Conservation (phyloP, 2,888 invertebrate genomes). For the Morinoia aosen region DNA sequence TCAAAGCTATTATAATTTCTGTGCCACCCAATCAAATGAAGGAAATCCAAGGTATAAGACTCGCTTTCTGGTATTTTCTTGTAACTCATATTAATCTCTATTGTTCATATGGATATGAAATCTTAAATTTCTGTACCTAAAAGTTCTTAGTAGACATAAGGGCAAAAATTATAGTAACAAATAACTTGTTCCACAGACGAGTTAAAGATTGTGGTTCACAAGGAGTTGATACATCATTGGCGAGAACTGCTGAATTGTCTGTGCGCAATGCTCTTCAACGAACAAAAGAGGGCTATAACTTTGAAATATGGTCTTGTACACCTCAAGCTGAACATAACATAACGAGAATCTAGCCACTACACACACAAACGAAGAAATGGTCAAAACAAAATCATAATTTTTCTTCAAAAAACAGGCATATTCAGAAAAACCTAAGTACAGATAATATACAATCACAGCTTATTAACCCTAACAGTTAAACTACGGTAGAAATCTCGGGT, state of each 20-base stretch:
- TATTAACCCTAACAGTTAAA: background rate
- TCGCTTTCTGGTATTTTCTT: background rate
- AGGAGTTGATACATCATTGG: background rate
- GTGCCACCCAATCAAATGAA: no score
- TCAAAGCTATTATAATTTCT: no score
- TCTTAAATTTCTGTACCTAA: background rate
- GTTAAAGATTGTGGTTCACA: background rate
- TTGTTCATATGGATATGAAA: background rate
- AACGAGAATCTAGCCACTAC: background rate
- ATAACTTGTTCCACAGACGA: background rate
- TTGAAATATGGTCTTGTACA: no score
- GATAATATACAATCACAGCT: background rate
- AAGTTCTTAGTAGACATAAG: no score
- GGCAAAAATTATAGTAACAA: no score
- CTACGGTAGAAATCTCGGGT: background rate
- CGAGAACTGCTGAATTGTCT: background rate
- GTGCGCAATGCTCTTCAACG: no score
- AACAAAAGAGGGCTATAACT: no score
- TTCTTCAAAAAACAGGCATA: background rate
- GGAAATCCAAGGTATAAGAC: background rate
- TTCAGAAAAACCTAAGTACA: background rate
- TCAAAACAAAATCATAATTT: background rate
- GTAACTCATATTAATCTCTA: background rate
- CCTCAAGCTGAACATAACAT: no score
- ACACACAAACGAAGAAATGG: background rate